Conservation (phyloP, 2,888 invertebrate genomes). For the Tenthredo scrophulariae region DNA sequence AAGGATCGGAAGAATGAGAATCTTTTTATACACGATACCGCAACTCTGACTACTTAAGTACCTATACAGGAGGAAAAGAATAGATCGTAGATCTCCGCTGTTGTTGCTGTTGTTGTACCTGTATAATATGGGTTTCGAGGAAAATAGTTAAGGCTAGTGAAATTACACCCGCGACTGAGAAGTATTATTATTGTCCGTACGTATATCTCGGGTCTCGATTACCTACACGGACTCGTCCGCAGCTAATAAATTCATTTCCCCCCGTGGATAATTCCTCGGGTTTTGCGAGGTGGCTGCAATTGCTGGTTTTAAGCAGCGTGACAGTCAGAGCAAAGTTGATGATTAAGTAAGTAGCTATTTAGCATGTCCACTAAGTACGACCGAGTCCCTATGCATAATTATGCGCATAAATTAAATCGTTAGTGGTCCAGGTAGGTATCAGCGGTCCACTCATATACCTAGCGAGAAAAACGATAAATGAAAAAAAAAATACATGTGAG, state of each 20-base stretch:
- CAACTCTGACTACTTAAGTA: background rate
- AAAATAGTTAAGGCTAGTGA: background rate
- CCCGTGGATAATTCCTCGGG: background rate
- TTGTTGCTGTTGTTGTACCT: background rate
- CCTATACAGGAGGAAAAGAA: background rate
- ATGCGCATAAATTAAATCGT: conserved; percentile 49
- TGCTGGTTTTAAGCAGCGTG: conserved; percentile 29
- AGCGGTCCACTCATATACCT: background rate
- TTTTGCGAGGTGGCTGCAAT: background rate
- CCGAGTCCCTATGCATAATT: conserved; percentile 12
- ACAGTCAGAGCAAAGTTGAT: conserved; percentile 46
- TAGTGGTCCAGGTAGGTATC: conserved; percentile 15
- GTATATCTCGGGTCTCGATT: background rate
- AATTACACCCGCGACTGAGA: background rate
- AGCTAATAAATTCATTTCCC: conserved; percentile 27
- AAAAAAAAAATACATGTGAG: background rate
- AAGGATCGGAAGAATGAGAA: background rate
- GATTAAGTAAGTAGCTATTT: conserved; percentile 46
- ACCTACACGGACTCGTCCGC: conserved; percentile 17
- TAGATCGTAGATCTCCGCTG: background rate
- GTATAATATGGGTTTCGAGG: background rate
- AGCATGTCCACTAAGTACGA: conserved; percentile 39
- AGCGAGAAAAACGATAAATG: background rate
- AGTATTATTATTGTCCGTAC: background rate
- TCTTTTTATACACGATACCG: background rate